Evolutionary conservation across 2,888 invertebrate species (phyloP).

Genomic region (Chaetoderma sp.): DNA sequence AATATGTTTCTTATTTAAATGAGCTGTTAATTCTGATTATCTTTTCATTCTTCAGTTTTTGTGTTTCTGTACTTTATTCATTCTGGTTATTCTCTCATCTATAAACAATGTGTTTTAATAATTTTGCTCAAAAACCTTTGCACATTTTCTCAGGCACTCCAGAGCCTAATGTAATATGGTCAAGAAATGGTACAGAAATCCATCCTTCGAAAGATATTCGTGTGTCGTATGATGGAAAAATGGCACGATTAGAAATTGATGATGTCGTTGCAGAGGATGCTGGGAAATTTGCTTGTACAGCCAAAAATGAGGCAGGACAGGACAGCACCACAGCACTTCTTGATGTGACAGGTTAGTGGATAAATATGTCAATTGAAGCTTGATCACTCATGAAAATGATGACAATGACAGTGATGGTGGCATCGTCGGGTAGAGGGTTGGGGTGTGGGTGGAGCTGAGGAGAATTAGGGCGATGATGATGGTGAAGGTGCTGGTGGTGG

Average conservation of each 20-base stretch:
- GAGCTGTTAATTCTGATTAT: too few relatives aligned
- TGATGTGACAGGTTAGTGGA: slow-evolving; percentile 27
- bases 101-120: too few relatives aligned
- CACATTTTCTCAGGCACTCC: slow-evolving; percentile 38
- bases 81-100: too few relatives aligned
- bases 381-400: slow-evolving; percentile 13
- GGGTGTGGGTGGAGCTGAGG: too few relatives aligned
- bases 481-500: too few relatives aligned
- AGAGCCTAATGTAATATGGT: slow-evolving; percentile 42
- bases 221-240: slow-evolving; percentile 42
- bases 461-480: too few relatives aligned
- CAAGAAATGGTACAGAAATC: slow-evolving; percentile 40
- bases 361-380: too few relatives aligned
- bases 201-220: slow-evolving; percentile 33
- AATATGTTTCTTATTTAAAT: too few relatives aligned
- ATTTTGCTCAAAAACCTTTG: too few relatives aligned
- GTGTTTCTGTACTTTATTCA: too few relatives aligned
- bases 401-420: slow-evolving; percentile 8
- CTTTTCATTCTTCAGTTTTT: too few relatives aligned
- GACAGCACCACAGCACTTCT: slow-evolving; percentile 40
- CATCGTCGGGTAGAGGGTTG: slow-evolving; percentile 1
- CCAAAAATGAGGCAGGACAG: slow-evolving; percentile 44
- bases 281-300: slow-evolving; percentile 43
- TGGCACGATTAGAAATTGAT: slow-evolving; percentile 39
- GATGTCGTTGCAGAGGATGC: slow-evolving; percentile 35